A percentile compares a stretch with the other conserved stretches of the same genome.
Conservation (phyloP, 1,140 invertebrate species). For the Chironomus tepperi region DNA sequence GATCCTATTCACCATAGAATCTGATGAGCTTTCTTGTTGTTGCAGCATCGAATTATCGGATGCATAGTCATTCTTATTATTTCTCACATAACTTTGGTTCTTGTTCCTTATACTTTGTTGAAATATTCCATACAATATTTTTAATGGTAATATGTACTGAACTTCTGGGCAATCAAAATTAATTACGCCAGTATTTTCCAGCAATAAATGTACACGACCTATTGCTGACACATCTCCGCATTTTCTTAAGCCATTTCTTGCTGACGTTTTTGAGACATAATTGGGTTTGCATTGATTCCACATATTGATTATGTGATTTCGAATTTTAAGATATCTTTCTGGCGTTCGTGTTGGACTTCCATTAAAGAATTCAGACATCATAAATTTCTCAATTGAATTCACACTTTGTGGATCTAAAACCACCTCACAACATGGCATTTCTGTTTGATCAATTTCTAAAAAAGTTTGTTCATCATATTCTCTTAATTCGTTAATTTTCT, state of each 20-base stretch:
- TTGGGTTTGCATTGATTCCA: slow-evolving; percentile 48
- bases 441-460: slow-evolving; percentile 30
- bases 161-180: slow-evolving; percentile 54
- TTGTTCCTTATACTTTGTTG: slow-evolving; percentile 24
- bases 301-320: slow-evolving; percentile 50
- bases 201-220: slow-evolving; percentile 50
- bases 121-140: slow-evolving; percentile 25
- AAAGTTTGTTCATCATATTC: slow-evolving; percentile 25
- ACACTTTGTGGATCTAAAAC: slow-evolving; percentile 39
- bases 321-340: slow-evolving; percentile 50
- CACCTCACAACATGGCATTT: slow-evolving; percentile 42
- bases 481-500: slow-evolving; percentile 26
- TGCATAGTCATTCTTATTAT: slow-evolving; percentile 38
- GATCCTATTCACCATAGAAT: slow-evolving; percentile 31
- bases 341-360: slow-evolving; percentile 48
- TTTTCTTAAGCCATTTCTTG: slow-evolving; percentile 49
- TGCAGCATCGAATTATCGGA: slow-evolving; percentile 45
- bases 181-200: slow-evolving; percentile 55
- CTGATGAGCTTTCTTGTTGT: slow-evolving; percentile 27
- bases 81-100: slow-evolving; percentile 16
- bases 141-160: slow-evolving; percentile 27
- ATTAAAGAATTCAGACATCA: slow-evolving; percentile 53
- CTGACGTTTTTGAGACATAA: slow-evolving; percentile 52
- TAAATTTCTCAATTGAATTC: slow-evolving; percentile 46
- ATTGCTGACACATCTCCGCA: slow-evolving; percentile 57